These are phyloP conservation scores for Centropus bengalensis DNA, from an alignment of 2,113 vertebrate species.

Conservation along the genomic window DNA sequence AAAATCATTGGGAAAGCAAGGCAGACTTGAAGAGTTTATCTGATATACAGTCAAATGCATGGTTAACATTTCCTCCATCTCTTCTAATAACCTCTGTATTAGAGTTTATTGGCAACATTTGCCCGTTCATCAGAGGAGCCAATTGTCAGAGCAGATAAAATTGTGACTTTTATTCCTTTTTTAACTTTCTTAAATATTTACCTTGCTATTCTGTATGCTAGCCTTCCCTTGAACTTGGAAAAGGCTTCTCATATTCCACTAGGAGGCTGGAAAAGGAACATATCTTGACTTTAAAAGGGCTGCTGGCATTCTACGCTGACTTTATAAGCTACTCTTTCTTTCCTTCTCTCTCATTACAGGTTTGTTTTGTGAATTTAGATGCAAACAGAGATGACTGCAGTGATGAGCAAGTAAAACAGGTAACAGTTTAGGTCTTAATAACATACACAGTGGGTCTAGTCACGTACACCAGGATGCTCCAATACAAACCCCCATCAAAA, in stretches of 20 bases:
- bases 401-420: slow-evolving; percentile 80
- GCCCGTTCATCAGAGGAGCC: not conserved
- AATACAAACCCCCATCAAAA: not conserved
- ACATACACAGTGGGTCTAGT: not conserved
- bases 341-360: slow-evolving; percentile 73
- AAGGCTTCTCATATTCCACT: not conserved
- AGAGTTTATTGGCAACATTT: not conserved
- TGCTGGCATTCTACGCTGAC: not conserved
- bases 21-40: not conserved
- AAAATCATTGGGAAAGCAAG: not conserved
- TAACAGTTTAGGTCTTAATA: slow-evolving; percentile 45
- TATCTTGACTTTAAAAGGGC: not conserved
- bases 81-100: not conserved
- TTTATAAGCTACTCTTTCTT: not conserved
- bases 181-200: not conserved
- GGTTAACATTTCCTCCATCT: not conserved
- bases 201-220: not conserved
- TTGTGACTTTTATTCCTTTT: not conserved
- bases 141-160: not conserved
- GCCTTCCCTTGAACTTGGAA: not conserved
- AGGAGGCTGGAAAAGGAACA: not conserved
- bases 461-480: not conserved
- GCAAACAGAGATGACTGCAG: slow-evolving; percentile 76
- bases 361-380: slow-evolving; percentile 94
- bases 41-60: not conserved